These are phyloP conservation scores for Echiichthys vipera DNA, from an alignment of 2,797 vertebrate genomes.

Conservation along the genomic window DNA sequence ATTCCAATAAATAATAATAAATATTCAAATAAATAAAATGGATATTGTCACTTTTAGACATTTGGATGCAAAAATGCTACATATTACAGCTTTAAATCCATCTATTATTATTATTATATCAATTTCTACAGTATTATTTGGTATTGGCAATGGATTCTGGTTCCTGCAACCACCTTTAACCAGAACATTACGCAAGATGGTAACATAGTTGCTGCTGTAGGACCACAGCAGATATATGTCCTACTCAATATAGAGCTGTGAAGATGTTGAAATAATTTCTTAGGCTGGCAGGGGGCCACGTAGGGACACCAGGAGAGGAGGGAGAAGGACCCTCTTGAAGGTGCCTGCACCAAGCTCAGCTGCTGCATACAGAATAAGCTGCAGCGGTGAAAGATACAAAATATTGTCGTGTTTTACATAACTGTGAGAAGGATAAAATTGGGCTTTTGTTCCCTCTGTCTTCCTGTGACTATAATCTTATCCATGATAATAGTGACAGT, in stretches of 20 bases:
- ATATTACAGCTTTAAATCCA: too few species aligned
- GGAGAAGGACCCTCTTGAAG: background rate
- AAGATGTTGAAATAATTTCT: background rate
- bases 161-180: too few species aligned
- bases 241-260: background rate
- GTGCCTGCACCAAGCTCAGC: constrained; percentile 10
- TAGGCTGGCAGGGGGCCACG: constrained; percentile 8
- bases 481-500: background rate
- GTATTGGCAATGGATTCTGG: background rate
- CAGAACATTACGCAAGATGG: too few species aligned
- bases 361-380: constrained; percentile 29
- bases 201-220: background rate
- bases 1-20: too few species aligned
- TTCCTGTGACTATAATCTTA: background rate
- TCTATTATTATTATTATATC: too few species aligned
- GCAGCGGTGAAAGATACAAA: constrained; percentile 28
- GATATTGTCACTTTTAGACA: too few species aligned
- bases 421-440: constrained; percentile 14
- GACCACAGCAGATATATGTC: background rate
- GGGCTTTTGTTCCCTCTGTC: background rate
- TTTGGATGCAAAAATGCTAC: too few species aligned
- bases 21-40: too few species aligned
- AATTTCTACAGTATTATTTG: too few species aligned
- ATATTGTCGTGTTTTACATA: constrained; percentile 38
- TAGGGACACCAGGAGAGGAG: background rate